phyloP scores from a whole-genome alignment of 2,888 invertebrate species.

The Pseudanteris insignis region DNA sequence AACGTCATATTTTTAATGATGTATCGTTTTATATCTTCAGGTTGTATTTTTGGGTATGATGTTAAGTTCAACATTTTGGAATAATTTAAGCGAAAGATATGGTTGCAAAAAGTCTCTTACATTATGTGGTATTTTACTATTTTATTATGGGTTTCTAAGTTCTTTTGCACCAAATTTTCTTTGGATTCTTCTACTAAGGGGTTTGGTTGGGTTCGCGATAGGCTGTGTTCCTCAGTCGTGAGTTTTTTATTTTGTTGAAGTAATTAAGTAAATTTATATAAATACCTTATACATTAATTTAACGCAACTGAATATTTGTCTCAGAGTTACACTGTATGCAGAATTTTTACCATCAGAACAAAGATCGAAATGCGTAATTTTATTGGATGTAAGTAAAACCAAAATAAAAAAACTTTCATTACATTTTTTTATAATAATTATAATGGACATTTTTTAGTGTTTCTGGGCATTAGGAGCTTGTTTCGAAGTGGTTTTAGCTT shows the following conservation, averaged over 20 bases:
- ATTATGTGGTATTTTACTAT: conserved; percentile 87
- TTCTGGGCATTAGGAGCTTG: conserved; percentile 97
- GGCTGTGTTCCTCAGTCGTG: conserved; percentile 97
- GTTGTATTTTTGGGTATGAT: conserved; percentile 95
- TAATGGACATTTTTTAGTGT: conserved; percentile 76
- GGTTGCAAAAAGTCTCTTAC: conserved; percentile 93
- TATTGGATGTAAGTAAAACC: conserved; percentile 87
- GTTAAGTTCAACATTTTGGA: conserved; percentile 96
- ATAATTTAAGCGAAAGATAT: conserved; percentile 91
- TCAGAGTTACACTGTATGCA: conserved; percentile 92
- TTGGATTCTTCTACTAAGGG: conserved; percentile 89
- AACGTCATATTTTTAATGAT: neutral
- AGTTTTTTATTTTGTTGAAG: conserved; percentile 63
- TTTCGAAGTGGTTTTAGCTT: conserved; percentile 88
- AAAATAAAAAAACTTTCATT: no score
- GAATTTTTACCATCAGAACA: conserved; percentile 95
- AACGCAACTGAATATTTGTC: neutral
- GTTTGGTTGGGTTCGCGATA: conserved; percentile 94
- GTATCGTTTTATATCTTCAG: conserved; percentile 64
- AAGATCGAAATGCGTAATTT: conserved; percentile 92
- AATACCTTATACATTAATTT: neutral
- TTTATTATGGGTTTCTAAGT: conserved; percentile 90
- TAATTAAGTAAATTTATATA: neutral
- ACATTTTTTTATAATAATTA: no score
- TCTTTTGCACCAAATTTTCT: conserved; percentile 90